Conservation (phyloP, 1,140 invertebrate species). For the Chironomus tepperi region DNA sequence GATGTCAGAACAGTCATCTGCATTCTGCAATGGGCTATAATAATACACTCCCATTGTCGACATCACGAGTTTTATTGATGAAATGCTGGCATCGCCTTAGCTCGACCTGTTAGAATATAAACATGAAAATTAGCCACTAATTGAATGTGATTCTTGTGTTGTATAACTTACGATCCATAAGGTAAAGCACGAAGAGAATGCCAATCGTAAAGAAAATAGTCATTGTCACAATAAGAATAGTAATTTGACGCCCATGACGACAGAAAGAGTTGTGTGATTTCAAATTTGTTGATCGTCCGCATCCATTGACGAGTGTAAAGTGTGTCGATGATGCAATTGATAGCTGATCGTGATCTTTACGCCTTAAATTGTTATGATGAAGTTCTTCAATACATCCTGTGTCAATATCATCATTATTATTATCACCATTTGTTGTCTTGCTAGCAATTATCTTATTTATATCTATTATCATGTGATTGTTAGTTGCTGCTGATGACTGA, state of each 20-base stretch:
- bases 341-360: constrained; percentile 48
- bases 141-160: neutral
- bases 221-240: constrained; percentile 68
- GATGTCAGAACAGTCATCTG: no score
- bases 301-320: constrained; percentile 73
- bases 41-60: neutral
- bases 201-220: constrained; percentile 66
- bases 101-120: neutral
- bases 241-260: constrained; percentile 63
- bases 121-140: neutral
- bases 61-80: neutral
- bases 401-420: no score
- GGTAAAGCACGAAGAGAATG: constrained; percentile 61
- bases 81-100: neutral
- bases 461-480: no score
- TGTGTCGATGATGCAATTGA: constrained; percentile 77
- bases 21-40: no score
- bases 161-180: constrained; percentile 53
- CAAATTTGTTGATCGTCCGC: constrained; percentile 42
- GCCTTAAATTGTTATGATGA: constrained; percentile 20
- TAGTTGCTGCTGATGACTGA: neutral
- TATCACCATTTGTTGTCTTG: no score
- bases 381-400: neutral
- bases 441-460: no score
- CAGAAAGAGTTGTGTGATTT: constrained; percentile 43